phyloP scores from a whole-genome alignment of 2,113 vertebrate species.

The Ochotona princeps region DNA sequence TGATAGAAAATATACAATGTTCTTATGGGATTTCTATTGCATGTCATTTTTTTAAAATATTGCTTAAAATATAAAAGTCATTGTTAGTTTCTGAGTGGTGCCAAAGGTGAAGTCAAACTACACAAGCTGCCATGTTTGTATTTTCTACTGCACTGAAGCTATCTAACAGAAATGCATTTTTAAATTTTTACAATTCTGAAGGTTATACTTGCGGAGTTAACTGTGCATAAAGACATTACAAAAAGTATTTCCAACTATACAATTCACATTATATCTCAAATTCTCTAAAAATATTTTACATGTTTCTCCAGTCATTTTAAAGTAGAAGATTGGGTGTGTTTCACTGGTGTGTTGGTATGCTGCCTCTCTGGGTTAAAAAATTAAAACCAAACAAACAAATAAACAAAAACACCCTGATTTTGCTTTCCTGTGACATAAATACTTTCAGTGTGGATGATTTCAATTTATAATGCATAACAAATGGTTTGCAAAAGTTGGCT shows the following conservation, averaged over 20 bases:
- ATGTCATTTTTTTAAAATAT: background rate
- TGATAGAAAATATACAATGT: background rate
- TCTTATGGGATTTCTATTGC: background rate
- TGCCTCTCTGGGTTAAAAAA: background rate
- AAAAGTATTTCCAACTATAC: background rate
- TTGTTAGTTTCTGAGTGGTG: background rate
- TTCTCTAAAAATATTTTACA: constrained; percentile 2
- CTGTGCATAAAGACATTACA: background rate
- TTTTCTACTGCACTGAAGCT: background rate
- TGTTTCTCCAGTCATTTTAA: background rate
- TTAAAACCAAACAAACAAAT: no score
- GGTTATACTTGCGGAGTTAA: background rate
- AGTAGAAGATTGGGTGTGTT: background rate
- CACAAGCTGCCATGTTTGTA: background rate
- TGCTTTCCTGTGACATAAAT: background rate
- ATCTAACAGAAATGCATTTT: background rate
- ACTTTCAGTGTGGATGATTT: background rate
- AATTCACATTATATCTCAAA: constrained; percentile 9
- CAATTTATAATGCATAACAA: background rate
- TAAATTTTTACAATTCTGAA: background rate
- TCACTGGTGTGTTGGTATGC: background rate
- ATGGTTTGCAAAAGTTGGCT: background rate
- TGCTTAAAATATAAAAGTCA: constrained; percentile 7
- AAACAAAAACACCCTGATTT: background rate
- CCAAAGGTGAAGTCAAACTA: background rate